Conservation (phyloP, 2,888 invertebrate species). For the Pantelozetes paolii region DNA sequence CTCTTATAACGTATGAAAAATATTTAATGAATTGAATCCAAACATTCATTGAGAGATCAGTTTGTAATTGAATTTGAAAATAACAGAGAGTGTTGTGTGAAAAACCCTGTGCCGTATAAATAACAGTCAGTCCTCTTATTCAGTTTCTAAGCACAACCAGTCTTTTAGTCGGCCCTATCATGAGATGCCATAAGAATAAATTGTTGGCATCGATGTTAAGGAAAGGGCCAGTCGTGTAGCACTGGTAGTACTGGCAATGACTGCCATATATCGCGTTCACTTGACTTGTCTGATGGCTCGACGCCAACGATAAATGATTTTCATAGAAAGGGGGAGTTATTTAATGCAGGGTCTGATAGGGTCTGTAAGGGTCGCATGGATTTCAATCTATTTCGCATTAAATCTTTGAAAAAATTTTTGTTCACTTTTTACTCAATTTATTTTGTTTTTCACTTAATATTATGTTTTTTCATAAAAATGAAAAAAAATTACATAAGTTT, state of each 20-base stretch:
- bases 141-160: not conserved
- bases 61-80: no score
- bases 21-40: no score
- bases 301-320: conserved; percentile 17
- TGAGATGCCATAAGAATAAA: conserved; percentile 9
- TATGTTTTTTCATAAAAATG: not conserved
- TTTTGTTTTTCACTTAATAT: not conserved
- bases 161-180: not conserved
- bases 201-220: conserved; percentile 1
- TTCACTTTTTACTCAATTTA: no score
- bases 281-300: conserved; percentile 25
- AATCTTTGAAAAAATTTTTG: not conserved
- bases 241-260: not conserved
- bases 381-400: conserved; percentile 9
- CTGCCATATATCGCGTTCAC: conserved; percentile 8
- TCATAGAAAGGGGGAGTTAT: conserved; percentile 2
- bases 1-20: not conserved
- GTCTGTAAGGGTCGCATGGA: no score
- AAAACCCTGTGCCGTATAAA: no score
- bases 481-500: not conserved
- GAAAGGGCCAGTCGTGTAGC: not conserved
- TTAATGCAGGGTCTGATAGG: not conserved
- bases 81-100: no score
- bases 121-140: no score
- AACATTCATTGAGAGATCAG: no score